Percentiles rank a stretch among this genome's conserved stretches.
Conservation (phyloP, 2,797 vertebrate species). For the Ataeniobius toweri region DNA sequence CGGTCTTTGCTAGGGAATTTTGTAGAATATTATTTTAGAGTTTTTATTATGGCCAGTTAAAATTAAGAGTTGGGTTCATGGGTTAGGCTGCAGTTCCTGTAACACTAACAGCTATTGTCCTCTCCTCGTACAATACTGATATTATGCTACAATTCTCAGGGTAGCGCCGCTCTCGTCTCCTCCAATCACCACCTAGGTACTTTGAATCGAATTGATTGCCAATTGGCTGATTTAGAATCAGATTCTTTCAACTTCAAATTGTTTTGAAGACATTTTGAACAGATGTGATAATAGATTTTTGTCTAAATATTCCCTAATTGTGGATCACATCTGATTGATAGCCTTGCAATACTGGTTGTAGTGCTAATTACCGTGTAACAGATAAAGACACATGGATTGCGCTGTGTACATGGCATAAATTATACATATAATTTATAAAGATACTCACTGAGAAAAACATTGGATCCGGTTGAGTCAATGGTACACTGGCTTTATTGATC, state of each 20-base stretch:
- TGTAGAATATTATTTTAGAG: slow-evolving; percentile 15
- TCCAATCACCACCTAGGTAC: slow-evolving; percentile 73
- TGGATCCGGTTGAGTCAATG: slow-evolving; percentile 61
- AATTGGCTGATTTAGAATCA: slow-evolving; percentile 50
- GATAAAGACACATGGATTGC: slow-evolving; percentile 89
- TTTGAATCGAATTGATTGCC: slow-evolving; percentile 50
- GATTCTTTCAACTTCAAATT: slow-evolving; percentile 26
- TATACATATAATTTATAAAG: slow-evolving; percentile 85
- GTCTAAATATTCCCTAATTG: slow-evolving; percentile 22
- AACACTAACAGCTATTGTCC: slow-evolving; percentile 64
- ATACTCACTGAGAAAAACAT: slow-evolving; percentile 68
- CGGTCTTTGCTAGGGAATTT: not conserved
- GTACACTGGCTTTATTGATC: slow-evolving; percentile 32
- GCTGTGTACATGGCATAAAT: slow-evolving; percentile 86
- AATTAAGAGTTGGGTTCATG: slow-evolving; percentile 45
- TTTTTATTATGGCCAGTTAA: slow-evolving; percentile 38
- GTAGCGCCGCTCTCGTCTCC: slow-evolving; percentile 69
- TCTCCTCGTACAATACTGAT: slow-evolving; percentile 57
- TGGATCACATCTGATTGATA: slow-evolving; percentile 63
- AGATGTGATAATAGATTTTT: slow-evolving; percentile 63
- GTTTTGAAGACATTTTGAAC: slow-evolving; percentile 35
- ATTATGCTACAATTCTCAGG: slow-evolving; percentile 22
- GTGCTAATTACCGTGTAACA: slow-evolving; percentile 76
- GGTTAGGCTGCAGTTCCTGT: slow-evolving; percentile 68
- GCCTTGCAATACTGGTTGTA: slow-evolving; percentile 31